phyloP scores from a whole-genome alignment of 2,113 vertebrate genomes.

The Ciconia stormi region DNA sequence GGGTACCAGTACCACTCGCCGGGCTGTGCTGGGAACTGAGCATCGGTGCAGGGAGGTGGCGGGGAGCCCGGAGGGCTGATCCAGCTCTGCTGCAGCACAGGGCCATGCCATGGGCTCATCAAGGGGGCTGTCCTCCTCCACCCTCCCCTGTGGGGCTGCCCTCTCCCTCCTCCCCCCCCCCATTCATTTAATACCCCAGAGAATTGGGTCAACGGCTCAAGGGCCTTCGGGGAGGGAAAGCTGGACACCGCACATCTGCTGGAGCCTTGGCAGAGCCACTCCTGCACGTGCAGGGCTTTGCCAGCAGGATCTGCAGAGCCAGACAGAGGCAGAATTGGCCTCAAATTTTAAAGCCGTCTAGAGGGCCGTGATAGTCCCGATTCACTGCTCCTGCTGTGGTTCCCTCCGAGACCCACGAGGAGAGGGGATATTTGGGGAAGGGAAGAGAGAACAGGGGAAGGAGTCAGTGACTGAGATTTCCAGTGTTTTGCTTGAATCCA shows the following conservation, averaged over 20 bases:
- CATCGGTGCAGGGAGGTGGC: neutral
- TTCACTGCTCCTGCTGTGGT: neutral
- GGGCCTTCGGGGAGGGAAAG: neutral
- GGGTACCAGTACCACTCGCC: fast-evolving
- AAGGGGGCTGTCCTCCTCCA: neutral
- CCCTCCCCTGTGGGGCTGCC: neutral
- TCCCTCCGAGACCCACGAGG: neutral
- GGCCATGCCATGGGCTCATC: neutral
- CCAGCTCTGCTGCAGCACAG: neutral
- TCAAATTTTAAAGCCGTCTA: neutral
- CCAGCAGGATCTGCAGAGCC: neutral
- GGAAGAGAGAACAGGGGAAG: neutral
- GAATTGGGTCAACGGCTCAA: constrained; percentile 5
- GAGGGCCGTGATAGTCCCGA: neutral
- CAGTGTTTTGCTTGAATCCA: neutral
- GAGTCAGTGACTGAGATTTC: neutral
- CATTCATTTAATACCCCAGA: neutral
- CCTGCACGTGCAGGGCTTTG: neutral
- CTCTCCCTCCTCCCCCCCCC: neutral
- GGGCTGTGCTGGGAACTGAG: neutral
- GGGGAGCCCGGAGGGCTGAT: neutral
- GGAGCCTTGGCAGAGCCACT: neutral
- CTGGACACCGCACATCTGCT: neutral
- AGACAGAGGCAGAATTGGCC: neutral
- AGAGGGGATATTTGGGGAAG: neutral